Evolutionary conservation across 2,113 vertebrate species (phyloP).

Genomic region (Apodemus speciosus): DNA sequence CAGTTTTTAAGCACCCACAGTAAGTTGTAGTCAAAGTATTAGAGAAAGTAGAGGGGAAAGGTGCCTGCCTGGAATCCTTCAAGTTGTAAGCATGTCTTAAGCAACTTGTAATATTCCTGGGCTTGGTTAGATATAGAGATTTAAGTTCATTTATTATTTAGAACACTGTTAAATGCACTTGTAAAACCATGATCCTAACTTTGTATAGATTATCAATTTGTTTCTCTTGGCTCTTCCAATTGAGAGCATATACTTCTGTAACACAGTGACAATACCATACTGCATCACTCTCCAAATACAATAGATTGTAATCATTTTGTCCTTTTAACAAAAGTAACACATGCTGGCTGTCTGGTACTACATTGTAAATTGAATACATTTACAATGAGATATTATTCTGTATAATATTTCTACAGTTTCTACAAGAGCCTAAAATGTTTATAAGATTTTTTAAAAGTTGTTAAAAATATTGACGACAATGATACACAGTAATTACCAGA

Average conservation of each 20-base stretch:
- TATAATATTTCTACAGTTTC: not conserved
- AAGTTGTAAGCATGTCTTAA: not conserved
- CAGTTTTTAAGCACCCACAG: constrained; percentile 48
- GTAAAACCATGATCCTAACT: not conserved
- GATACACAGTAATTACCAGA: constrained; percentile 1
- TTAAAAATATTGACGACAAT: not conserved
- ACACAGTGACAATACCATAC: not conserved
- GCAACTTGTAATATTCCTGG: constrained; percentile 2
- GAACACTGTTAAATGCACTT: not conserved
- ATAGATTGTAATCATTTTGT: not conserved
- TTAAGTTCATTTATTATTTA: not conserved
- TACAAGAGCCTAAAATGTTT: not conserved
- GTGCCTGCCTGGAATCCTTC: not conserved
- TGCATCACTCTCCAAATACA: not conserved
- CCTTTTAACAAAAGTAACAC: not conserved
- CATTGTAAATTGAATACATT: constrained; percentile 35
- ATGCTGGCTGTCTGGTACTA: not conserved
- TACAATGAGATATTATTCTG: not conserved
- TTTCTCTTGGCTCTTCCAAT: not conserved
- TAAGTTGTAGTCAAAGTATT: not conserved
- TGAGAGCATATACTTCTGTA: not conserved
- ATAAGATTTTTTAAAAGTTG: not conserved
- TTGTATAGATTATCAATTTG: not conserved
- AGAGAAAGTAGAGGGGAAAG: not conserved
- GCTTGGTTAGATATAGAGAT: not conserved